These are phyloP conservation scores for Dendrocincla tyrannina DNA, from an alignment of 2,797 vertebrate species.

Conservation along the genomic window DNA sequence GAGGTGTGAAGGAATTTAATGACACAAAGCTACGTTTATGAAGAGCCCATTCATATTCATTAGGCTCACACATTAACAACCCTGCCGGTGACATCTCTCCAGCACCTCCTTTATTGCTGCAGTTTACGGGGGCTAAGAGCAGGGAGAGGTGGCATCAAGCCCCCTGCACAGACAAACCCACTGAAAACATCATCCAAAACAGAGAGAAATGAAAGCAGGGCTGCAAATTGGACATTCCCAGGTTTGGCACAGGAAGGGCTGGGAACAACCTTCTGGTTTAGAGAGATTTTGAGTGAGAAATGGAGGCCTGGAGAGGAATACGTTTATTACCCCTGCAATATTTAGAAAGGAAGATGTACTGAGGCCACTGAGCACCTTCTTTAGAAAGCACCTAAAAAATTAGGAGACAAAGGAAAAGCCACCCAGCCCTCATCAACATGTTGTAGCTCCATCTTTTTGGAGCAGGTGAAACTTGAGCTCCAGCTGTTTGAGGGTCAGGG, in stretches of 20 bases:
- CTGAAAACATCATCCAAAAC: neutral
- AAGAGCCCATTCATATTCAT: conserved; percentile 87
- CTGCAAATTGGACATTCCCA: neutral
- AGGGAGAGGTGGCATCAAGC: neutral
- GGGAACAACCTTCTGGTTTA: fast-evolving
- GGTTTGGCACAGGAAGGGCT: neutral
- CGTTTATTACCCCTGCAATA: fast-evolving
- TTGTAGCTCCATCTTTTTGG: neutral
- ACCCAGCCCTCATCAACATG: too few species aligned
- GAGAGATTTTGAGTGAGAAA: neutral
- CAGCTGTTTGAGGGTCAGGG: too few species aligned
- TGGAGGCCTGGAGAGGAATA: neutral
- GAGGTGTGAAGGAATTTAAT: conserved; percentile 82
- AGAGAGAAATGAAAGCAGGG: neutral
- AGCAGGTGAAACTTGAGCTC: neutral
- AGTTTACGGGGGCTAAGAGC: conserved; percentile 57
- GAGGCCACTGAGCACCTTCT: neutral
- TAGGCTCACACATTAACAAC: conserved; percentile 75
- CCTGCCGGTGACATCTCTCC: conserved; percentile 59
- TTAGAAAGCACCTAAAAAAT: neutral
- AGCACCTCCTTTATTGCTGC: conserved; percentile 57
- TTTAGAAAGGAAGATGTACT: neutral
- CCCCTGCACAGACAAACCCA: neutral
- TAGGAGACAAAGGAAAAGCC: neutral
- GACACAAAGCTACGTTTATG: conserved; percentile 73